Evolutionary conservation across 2,797 vertebrate species (phyloP).

Genomic region (Sebastes dallii): DNA sequence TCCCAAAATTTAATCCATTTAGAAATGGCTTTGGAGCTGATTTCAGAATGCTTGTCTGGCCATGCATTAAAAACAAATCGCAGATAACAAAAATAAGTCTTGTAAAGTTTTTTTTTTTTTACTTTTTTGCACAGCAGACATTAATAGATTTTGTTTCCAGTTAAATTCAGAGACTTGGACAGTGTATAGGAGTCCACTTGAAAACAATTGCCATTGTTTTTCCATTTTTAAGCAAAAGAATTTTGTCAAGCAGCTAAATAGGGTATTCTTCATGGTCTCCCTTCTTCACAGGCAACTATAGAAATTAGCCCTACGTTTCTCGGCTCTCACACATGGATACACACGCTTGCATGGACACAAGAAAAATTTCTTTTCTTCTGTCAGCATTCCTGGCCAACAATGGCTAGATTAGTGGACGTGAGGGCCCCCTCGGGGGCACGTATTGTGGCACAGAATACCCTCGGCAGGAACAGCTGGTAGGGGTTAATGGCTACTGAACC

Average conservation of each 20-base stretch:
- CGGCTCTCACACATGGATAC: conserved; percentile 99
- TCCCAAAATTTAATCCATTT: conserved; percentile 71
- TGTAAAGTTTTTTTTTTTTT: conserved; percentile 49
- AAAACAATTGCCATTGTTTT: conserved; percentile 83
- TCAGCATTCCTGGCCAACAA: conserved; percentile 99
- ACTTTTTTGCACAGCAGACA: conserved; percentile 39
- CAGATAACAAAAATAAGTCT: conserved; percentile 50
- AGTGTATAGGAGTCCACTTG: conserved; percentile 76
- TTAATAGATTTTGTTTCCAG: conserved; percentile 38
- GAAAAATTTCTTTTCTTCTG: conserved; percentile 99
- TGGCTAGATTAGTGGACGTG: conserved; percentile 99
- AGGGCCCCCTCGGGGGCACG: conserved; percentile 98
- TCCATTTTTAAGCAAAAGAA: conserved; percentile 81
- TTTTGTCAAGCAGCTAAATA: conserved; percentile 90
- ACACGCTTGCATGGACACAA: conserved; percentile 99
- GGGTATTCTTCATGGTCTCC: conserved; percentile 94
- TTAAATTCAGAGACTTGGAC: conserved; percentile 62
- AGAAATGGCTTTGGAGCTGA: conserved; percentile 63
- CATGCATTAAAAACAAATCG: conserved; percentile 46
- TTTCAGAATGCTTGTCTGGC: conserved; percentile 56
- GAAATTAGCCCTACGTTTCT: conserved; percentile 99
- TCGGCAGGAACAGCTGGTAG: conserved; percentile 99
- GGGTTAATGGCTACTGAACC: conserved; percentile 99
- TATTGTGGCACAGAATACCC: conserved; percentile 99
- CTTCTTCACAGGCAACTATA: conserved; percentile 99